These are phyloP conservation scores for Gymnogyps californianus DNA, from an alignment of 2,113 vertebrate species.

Conservation along the genomic window DNA sequence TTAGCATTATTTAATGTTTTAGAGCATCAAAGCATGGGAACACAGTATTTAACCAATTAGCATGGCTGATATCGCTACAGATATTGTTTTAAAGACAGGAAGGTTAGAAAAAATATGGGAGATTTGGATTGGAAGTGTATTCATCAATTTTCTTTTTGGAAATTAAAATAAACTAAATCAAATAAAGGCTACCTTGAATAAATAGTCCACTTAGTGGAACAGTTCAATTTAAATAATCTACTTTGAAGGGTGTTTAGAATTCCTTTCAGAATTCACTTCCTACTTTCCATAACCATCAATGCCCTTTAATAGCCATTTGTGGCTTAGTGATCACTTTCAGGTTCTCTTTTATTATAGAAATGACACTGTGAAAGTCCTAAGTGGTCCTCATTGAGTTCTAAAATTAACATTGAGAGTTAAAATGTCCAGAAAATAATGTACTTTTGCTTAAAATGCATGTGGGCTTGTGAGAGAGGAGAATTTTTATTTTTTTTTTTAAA, in stretches of 20 bases:
- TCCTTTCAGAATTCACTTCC: background rate
- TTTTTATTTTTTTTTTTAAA: background rate
- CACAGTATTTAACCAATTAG: background rate
- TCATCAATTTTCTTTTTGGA: background rate
- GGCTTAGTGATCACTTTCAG: background rate
- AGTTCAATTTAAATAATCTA: background rate
- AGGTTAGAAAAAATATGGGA: background rate
- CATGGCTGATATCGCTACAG: background rate
- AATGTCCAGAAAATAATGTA: background rate
- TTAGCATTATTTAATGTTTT: background rate
- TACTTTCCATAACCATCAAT: background rate
- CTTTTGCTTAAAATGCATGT: background rate
- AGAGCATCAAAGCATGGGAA: background rate
- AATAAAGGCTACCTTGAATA: background rate
- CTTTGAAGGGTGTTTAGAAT: background rate
- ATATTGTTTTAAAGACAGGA: background rate
- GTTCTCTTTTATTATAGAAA: background rate
- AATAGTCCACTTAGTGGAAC: background rate
- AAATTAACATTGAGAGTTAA: background rate
- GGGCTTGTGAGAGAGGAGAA: background rate
- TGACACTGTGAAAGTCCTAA: background rate
- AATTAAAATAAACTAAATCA: background rate
- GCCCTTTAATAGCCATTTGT: background rate
- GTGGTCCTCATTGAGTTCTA: background rate
- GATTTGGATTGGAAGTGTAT: background rate